Evolutionary conservation across 1,140 invertebrate genomes (phyloP).

Genomic region (Holotrichia oblita): DNA sequence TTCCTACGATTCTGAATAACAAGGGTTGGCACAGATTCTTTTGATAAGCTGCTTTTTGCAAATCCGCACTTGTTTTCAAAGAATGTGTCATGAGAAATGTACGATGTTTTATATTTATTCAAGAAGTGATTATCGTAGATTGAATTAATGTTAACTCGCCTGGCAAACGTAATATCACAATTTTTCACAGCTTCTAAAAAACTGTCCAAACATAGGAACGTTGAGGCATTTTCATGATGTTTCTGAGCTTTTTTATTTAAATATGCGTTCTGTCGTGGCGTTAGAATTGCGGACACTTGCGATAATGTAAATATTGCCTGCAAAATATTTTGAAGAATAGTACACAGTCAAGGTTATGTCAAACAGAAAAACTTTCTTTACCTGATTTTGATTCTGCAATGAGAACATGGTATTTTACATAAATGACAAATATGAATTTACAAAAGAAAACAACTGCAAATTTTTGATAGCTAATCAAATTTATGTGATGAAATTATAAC

Average conservation of each 20-base stretch:
- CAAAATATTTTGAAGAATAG: conserved; percentile 40
- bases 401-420: conserved; percentile 58
- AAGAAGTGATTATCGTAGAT: conserved; percentile 53
- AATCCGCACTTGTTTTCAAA: conserved; percentile 61
- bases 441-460: conserved; percentile 43
- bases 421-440: conserved; percentile 41
- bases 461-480: conserved; percentile 38
- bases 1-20: conserved; percentile 51
- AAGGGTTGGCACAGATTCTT: conserved; percentile 51
- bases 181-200: conserved; percentile 58
- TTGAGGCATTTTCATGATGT: conserved; percentile 48
- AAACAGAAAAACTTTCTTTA: conserved; percentile 43
- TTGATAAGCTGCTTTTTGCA: conserved; percentile 48
- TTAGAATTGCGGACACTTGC: conserved; percentile 57
- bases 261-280: conserved; percentile 56
- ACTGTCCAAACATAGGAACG: conserved; percentile 57
- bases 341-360: conserved; percentile 37
- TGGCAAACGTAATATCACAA: conserved; percentile 56
- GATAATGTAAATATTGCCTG: conserved; percentile 58
- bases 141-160: conserved; percentile 52
- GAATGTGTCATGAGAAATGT: conserved; percentile 57
- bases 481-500: conserved; percentile 34
- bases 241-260: conserved; percentile 54
- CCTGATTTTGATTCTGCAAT: conserved; percentile 61
- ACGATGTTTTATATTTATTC: conserved; percentile 57